Evolutionary conservation across 2,888 invertebrate genomes (phyloP).

Genomic region (Dasysyrphus tricinctus): DNA sequence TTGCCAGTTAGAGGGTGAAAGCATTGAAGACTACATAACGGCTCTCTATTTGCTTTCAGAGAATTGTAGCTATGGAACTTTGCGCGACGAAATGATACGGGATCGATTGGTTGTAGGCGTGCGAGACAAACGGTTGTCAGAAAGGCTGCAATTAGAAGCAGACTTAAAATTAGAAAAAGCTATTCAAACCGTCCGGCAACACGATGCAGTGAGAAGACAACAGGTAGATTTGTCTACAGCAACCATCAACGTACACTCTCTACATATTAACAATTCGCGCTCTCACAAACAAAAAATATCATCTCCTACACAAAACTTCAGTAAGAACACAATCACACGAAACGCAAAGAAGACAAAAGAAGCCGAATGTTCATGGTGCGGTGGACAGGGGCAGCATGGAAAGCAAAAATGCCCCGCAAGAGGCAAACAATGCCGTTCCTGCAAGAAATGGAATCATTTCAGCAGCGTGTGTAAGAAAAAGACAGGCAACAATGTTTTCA

Average conservation of each 20-base stretch:
- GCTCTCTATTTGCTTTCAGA: no score
- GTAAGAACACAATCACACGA: no score
- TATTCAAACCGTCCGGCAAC: no score
- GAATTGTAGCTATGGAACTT: no score
- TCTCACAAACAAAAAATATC: neutral
- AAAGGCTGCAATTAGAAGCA: no score
- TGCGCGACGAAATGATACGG: no score
- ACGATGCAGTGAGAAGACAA: conserved; percentile 13
- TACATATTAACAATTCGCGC: neutral
- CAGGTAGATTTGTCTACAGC: conserved; percentile 5
- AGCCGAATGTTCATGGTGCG: conserved; percentile 26
- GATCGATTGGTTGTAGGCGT: no score
- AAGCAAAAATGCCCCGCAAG: conserved; percentile 39
- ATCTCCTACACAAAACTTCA: no score
- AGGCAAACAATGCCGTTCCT: conserved; percentile 37
- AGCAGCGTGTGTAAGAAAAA: conserved; percentile 41
- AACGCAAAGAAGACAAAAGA: conserved; percentile 20
- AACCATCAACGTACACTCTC: neutral
- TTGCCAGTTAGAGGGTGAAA: conserved; percentile 36
- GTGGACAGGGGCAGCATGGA: conserved; percentile 9
- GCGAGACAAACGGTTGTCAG: no score
- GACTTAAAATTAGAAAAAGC: no score
- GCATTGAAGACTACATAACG: conserved; percentile 19
- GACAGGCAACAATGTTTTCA: neutral
- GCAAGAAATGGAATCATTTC: conserved; percentile 36